A percentile compares a stretch with the other conserved stretches of the same genome.
Conservation (phyloP, 2,113 vertebrate species). For the Oryzias javanicus region DNA sequence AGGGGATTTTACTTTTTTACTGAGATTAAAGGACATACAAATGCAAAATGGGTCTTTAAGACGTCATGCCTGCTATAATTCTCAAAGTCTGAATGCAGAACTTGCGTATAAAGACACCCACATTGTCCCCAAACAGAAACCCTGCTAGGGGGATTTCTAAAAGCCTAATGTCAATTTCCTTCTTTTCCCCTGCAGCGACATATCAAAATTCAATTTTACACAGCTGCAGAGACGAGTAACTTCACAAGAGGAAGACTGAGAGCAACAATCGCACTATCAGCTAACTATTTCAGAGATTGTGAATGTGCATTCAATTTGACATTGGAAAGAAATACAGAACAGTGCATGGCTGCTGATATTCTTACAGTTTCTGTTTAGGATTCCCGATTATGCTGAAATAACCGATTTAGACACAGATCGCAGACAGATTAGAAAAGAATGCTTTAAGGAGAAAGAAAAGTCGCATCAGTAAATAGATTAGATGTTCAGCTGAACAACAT, state of each 20-base stretch:
- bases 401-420: conserved; percentile 8
- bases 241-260: conserved; percentile 10
- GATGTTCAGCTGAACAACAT: conserved; percentile 2
- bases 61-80: neutral
- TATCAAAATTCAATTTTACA: conserved; percentile 43
- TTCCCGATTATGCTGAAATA: neutral
- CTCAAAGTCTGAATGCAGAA: neutral
- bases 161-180: conserved; percentile 36
- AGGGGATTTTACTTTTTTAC: neutral
- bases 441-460: conserved; percentile 5
- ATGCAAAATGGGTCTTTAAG: neutral
- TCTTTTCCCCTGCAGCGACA: conserved; percentile 11
- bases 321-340: conserved; percentile 6
- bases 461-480: neutral
- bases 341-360: conserved; percentile 5
- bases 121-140: conserved; percentile 24
- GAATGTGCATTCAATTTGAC: conserved; percentile 12
- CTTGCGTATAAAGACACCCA: conserved; percentile 1
- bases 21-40: neutral
- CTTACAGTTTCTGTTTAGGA: too few relatives aligned
- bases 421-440: neutral
- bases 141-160: conserved; percentile 34
- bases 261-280: conserved; percentile 17
- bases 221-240: conserved; percentile 6
- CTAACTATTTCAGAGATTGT: conserved; percentile 14